Conservation (phyloP, 1,140 invertebrate genomes). For the Euschistus heros region DNA sequence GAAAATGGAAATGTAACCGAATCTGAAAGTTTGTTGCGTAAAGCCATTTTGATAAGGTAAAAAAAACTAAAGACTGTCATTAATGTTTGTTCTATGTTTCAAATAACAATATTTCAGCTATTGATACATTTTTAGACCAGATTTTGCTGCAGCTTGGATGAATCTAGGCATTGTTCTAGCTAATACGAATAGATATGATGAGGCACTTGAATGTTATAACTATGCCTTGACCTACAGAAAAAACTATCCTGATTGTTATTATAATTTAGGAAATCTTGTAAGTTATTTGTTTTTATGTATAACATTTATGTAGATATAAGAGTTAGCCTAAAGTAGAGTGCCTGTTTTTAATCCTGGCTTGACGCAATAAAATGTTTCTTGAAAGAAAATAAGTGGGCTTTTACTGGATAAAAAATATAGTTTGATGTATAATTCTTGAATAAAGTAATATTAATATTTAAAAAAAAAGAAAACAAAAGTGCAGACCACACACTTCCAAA, state of each 20-base stretch:
- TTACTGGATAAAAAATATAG: too few relatives aligned
- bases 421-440: too few relatives aligned
- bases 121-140: slow-evolving; percentile 43
- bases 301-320: background rate
- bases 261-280: slow-evolving; percentile 88
- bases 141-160: slow-evolving; percentile 96
- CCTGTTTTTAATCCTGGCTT: too few relatives aligned
- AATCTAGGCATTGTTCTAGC: slow-evolving; percentile 89
- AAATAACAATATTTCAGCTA: too few relatives aligned
- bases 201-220: slow-evolving; percentile 68
- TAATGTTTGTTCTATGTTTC: too few relatives aligned
- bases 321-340: too few relatives aligned
- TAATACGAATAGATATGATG: slow-evolving; percentile 52
- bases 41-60: slow-evolving; percentile 63
- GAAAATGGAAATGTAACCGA: slow-evolving; percentile 57
- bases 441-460: too few relatives aligned
- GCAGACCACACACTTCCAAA: too few relatives aligned
- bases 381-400: too few relatives aligned
- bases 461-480: too few relatives aligned
- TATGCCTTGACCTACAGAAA: slow-evolving; percentile 61
- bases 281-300: slow-evolving; percentile 30
- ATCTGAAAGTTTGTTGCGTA: slow-evolving; percentile 63
- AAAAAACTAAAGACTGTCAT: too few relatives aligned
- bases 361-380: too few relatives aligned
- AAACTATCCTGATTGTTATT: slow-evolving; percentile 85